phyloP scores from a whole-genome alignment of 2,113 vertebrate genomes.

The Alligator sinensis region DNA sequence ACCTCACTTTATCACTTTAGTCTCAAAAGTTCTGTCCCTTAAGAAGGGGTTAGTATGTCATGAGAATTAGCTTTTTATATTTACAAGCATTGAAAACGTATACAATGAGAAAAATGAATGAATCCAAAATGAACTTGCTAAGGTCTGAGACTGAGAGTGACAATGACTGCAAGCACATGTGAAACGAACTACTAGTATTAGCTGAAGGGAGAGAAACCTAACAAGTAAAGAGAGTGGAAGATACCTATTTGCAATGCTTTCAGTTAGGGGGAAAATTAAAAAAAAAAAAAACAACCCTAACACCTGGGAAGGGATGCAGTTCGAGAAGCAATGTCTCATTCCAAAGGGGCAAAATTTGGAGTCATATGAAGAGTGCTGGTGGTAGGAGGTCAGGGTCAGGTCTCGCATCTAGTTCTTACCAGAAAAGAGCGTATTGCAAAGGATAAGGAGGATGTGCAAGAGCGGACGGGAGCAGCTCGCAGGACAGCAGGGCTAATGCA shows the following conservation, averaged over 20 bases:
- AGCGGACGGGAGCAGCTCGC: neutral
- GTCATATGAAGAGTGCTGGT: neutral
- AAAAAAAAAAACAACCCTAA: neutral
- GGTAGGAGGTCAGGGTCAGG: neutral
- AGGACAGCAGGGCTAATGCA: neutral
- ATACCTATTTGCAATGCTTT: neutral
- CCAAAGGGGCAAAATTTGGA: too few relatives aligned
- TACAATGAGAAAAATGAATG: too few relatives aligned
- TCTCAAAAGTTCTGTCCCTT: too few relatives aligned
- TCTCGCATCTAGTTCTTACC: neutral
- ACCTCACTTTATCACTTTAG: too few relatives aligned
- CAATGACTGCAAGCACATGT: too few relatives aligned
- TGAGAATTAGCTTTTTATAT: too few relatives aligned
- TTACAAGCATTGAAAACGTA: too few relatives aligned
- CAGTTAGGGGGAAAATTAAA: neutral
- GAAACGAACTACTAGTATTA: neutral
- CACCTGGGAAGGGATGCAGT: neutral
- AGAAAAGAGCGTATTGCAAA: fast-evolving
- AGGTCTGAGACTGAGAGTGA: neutral
- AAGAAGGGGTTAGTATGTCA: too few relatives aligned
- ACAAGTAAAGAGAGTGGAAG: neutral
- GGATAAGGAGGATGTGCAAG: neutral
- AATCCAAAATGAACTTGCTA: neutral
- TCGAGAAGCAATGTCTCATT: neutral
- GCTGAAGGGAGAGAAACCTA: neutral